Percentiles rank a stretch among this genome's conserved stretches.
phyloP scores from a whole-genome alignment of 2,888 invertebrate species.

The Lumbricus terrestris region DNA sequence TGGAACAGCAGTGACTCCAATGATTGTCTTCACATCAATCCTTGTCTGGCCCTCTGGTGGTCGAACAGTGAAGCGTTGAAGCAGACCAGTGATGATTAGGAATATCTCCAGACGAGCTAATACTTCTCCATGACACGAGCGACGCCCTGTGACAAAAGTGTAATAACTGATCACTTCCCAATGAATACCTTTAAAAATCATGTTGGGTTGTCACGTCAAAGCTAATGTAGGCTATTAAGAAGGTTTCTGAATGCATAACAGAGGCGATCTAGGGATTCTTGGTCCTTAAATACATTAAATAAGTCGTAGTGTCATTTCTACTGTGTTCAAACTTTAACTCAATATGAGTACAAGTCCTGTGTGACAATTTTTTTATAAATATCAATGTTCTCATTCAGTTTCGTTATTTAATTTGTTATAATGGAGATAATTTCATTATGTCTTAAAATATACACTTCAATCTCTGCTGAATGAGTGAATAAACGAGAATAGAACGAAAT shows the following conservation, averaged over 20 bases:
- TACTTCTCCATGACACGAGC: not conserved
- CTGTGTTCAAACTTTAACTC: too few relatives aligned
- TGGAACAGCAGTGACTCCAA: not conserved
- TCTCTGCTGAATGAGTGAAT: not conserved
- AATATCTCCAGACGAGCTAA: not conserved
- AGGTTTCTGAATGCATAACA: too few relatives aligned
- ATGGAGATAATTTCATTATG: not conserved
- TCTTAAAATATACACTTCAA: not conserved
- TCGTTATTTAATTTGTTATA: not conserved
- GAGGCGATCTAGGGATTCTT: too few relatives aligned
- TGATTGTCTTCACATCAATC: not conserved
- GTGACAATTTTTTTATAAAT: too few relatives aligned
- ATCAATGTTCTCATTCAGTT: too few relatives aligned
- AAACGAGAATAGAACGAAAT: not conserved
- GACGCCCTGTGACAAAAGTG: not conserved
- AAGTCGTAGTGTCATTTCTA: too few relatives aligned
- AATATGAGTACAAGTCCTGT: too few relatives aligned
- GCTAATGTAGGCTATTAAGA: not conserved
- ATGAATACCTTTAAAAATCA: not conserved
- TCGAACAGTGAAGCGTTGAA: not conserved
- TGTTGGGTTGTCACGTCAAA: not conserved
- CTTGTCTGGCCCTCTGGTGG: not conserved
- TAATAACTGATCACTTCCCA: not conserved
- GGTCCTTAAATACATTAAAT: too few relatives aligned
- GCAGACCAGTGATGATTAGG: not conserved